phyloP scores from a whole-genome alignment of 2,888 invertebrate genomes.

The Oscheius sp. region DNA sequence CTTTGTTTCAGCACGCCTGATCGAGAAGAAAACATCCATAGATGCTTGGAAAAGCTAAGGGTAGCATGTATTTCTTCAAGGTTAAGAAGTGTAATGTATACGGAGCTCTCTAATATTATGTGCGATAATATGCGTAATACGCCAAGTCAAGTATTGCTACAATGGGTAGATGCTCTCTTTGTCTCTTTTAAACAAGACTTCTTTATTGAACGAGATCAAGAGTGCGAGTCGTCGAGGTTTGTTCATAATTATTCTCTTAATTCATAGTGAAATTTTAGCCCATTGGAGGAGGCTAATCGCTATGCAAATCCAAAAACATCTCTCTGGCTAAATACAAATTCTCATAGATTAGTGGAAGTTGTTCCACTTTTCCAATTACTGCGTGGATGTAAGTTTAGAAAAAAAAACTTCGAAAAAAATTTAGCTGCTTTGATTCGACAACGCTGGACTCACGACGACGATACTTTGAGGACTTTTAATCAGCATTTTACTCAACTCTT shows the following conservation, averaged over 20 bases:
- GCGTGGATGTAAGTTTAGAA: too few species aligned
- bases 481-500: constrained; percentile 30
- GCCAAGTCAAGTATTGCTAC: constrained; percentile 25
- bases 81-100: constrained; percentile 23
- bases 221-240: not conserved
- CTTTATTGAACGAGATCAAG: constrained; percentile 20
- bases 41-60: not conserved
- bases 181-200: constrained; percentile 28
- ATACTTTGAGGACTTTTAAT: constrained; percentile 30
- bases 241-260: not conserved
- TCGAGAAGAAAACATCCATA: constrained; percentile 12
- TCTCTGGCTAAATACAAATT: constrained; percentile 29
- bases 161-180: constrained; percentile 31
- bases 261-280: constrained; percentile 10
- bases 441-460: constrained; percentile 42
- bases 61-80: not conserved
- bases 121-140: constrained; percentile 3
- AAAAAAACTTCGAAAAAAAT: too few species aligned
- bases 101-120: constrained; percentile 16
- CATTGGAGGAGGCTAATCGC: constrained; percentile 27
- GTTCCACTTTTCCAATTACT: constrained; percentile 34
- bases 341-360: constrained; percentile 32
- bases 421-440: constrained; percentile 35
- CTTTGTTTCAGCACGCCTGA: not conserved
- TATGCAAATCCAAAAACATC: not conserved